Evolutionary conservation across 1,140 invertebrate genomes (phyloP).

Genomic region (Saccostrea echinata): DNA sequence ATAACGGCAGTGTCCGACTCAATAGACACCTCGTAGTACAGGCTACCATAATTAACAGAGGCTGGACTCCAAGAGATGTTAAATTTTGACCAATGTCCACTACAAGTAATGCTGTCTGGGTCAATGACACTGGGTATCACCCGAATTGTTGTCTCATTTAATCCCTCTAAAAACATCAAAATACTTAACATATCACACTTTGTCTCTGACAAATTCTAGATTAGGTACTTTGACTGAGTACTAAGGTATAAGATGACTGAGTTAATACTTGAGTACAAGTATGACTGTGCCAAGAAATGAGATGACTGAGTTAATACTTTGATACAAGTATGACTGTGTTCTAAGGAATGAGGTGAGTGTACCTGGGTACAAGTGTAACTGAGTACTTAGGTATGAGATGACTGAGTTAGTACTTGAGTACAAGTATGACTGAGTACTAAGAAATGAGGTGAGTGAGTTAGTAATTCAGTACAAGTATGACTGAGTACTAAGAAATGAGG

Average conservation of each 20-base stretch:
- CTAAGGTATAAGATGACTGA: conserved; percentile 75
- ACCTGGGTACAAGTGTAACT: too few species aligned
- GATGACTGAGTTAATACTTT: too few species aligned
- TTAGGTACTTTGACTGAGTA: too few species aligned
- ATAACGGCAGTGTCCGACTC: conserved; percentile 51
- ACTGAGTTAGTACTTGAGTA: too few species aligned
- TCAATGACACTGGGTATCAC: conserved; percentile 66
- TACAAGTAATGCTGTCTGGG: conserved; percentile 55
- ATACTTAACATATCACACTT: too few species aligned
- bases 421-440: neutral
- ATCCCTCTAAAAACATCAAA: conserved; percentile 55
- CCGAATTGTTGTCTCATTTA: conserved; percentile 49
- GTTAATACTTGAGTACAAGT: neutral
- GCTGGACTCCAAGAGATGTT: conserved; percentile 81
- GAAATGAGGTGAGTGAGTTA: too few species aligned
- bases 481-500: neutral
- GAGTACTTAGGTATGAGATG: too few species aligned
- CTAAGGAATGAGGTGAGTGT: too few species aligned
- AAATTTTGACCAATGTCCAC: conserved; percentile 67
- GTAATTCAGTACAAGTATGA: too few species aligned
- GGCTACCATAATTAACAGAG: conserved; percentile 87
- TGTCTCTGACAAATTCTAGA: too few species aligned
- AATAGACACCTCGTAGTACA: conserved; percentile 91
- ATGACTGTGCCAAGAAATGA: neutral
- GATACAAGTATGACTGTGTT: too few species aligned